Evolutionary conservation across 2,888 invertebrate species (phyloP), one percentile per base, ranked within the genome.

Genomic region (Melanostoma scalare): DNA sequence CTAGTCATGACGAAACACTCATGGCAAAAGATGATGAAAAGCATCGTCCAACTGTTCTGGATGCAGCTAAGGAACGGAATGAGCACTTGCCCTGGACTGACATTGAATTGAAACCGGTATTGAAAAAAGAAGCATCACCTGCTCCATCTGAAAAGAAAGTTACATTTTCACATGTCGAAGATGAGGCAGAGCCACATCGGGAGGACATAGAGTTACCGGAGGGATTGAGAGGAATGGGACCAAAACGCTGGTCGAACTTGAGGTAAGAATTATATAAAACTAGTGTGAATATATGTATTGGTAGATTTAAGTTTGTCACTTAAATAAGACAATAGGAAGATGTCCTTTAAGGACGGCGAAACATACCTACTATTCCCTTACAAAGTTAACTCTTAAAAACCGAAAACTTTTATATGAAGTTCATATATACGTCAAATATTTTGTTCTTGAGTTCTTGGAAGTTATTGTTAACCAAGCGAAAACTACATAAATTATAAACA

Each of bases 101-200:
- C 85, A 77, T 79, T 2, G 92, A 92, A 79, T 63, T 89, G 44
- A 89, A 89, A 56, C 88, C 89, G 6, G 85, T 89, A 0, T 76
- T 91, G 3, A 91, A 90, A 85, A 89, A 90, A 40, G 92, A 93
- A 87, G 89, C 92, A 35, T 91, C 92, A 31, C 92, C 92, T 36
- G 89, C 89, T 36, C 91, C 92, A 9, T 90, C 89, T 5, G 91
- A 91, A 69, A 93, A 92, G 87, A 90, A 89, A 69, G 89, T 92
- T n/a, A 92, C 93, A 78, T 93, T 93, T 87, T 92, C 92, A 4
- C 89, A 92, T 48, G 91, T 92, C 8, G 88, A 91, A 75, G 91
- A 92, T 69, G 91, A 91, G 77, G 87, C 88, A 35, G 91, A 91
- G 48, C 87, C 88, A 9, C 90, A 90, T 75, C 89, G 90, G 9